Conservation (phyloP, 2,113 vertebrate species). For the Lynx canadensis region DNA sequence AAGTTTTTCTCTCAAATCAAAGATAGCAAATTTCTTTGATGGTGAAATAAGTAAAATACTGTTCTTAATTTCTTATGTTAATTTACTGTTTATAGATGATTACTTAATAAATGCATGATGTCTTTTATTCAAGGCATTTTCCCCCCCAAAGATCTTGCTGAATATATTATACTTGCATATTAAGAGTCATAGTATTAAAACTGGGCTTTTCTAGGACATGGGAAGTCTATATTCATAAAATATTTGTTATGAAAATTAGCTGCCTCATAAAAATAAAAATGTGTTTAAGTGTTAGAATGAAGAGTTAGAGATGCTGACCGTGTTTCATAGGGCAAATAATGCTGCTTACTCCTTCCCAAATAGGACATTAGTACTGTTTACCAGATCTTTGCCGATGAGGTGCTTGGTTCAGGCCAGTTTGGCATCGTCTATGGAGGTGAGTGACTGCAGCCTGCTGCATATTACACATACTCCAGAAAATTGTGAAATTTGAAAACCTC, state of each 20-base stretch:
- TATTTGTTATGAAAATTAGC: conserved; percentile 36
- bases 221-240: conserved; percentile 4
- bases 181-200: conserved; percentile 7
- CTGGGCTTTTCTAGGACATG: neutral
- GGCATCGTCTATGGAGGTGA: conserved; percentile 99
- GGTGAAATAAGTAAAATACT: conserved; percentile 14
- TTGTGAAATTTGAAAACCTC: neutral
- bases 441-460: neutral
- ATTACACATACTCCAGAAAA: neutral
- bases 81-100: conserved; percentile 38
- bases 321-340: conserved; percentile 17
- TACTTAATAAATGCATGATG: neutral
- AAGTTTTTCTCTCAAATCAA: conserved; percentile 2
- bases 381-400: conserved; percentile 99
- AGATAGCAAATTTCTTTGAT: neutral
- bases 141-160: neutral
- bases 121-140: neutral
- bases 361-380: conserved; percentile 99
- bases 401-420: conserved; percentile 98
- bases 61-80: neutral
- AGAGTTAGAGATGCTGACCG: neutral
- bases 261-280: conserved; percentile 19
- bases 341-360: conserved; percentile 56
- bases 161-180: neutral
- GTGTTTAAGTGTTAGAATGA: conserved; percentile 14